Base-by-base conservation (phyloP, 2,113 vertebrate genomes). In the Hirundichthys speculiger region DNA sequence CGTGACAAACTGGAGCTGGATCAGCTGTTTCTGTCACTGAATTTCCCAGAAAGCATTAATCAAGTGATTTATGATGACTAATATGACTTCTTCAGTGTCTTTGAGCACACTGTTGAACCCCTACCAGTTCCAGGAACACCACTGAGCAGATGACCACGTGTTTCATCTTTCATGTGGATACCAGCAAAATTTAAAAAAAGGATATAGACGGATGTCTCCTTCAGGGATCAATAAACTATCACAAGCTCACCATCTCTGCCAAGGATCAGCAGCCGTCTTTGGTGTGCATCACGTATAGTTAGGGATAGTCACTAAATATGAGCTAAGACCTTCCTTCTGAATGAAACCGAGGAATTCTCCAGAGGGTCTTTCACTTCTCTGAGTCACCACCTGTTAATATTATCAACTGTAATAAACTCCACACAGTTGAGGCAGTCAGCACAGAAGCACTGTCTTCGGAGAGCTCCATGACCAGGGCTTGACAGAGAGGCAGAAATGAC, bases 141-240 rank as follows among this genome's bases (percentile, higher is more conserved):
- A 49, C 42, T 46, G 38, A 70, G 57, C 45, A 22, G 25, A 38
- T 34, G 6, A 34, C 61, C 40, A 34, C 54, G 39, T 58, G 52
- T 63, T 77, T 79, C 67, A 50, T 59, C 47, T 61, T 64, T 78
- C 51, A 59, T 10, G 25, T 19, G 53, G 45, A 67, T 30, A 56
- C 50, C 53, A 46, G 55, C 60, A 56, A 48, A 49, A 41, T 3
- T 21, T 71, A 50, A 16, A 55, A 47, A 51, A 34, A 7, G 11
- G 30, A 27, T 4, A 27, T 3, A 3, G 55, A 80, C 52, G 24
- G 46, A 59, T 52, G 16, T 73, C 22, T 64, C 63, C 56, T 71
- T 69, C 16, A 20, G 52, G 55, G 34, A 80, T 84, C 76, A 66
- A 82, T 81, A 59, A 25, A 40, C 19, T 62, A 77, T 77, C 77